phyloP scores from a whole-genome alignment of 2,888 invertebrate genomes.

The Dynastes tityus region DNA sequence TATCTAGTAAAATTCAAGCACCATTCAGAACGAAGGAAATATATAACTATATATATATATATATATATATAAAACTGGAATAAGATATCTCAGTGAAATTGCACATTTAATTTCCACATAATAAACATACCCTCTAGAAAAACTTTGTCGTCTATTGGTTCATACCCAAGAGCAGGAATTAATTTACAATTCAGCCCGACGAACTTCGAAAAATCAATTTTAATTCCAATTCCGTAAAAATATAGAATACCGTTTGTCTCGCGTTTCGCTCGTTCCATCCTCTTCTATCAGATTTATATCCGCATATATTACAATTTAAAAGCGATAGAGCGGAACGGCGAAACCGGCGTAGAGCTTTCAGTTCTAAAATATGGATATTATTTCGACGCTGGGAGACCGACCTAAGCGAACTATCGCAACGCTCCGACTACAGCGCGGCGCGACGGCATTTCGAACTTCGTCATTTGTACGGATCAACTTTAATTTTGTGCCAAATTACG shows the following conservation, averaged over 20 bases:
- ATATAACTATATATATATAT: too few species aligned
- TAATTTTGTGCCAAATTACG: slow-evolving; percentile 51
- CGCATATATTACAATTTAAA: slow-evolving; percentile 43
- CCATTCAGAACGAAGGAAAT: too few species aligned
- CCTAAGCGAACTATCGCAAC: neutral
- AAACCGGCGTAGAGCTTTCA: slow-evolving; percentile 7
- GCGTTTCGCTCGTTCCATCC: neutral
- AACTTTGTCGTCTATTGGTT: too few species aligned
- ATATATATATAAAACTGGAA: too few species aligned
- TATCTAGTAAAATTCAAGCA: too few species aligned
- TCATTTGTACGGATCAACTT: slow-evolving; percentile 50
- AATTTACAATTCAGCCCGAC: neutral
- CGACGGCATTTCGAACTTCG: slow-evolving; percentile 5
- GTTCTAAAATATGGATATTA: slow-evolving; percentile 45
- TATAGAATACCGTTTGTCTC: neutral
- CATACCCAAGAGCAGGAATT: too few species aligned
- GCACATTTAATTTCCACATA: too few species aligned
- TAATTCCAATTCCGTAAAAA: neutral
- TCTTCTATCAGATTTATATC: slow-evolving; percentile 24
- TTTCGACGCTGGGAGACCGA: slow-evolving; percentile 3
- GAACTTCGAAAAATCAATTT: neutral
- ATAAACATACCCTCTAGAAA: too few species aligned
- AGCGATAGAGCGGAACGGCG: slow-evolving; percentile 30
- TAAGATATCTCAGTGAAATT: too few species aligned
- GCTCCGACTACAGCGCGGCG: neutral